Base-by-base conservation (phyloP, 2,888 invertebrate species). In the Diploptera punctata region DNA sequence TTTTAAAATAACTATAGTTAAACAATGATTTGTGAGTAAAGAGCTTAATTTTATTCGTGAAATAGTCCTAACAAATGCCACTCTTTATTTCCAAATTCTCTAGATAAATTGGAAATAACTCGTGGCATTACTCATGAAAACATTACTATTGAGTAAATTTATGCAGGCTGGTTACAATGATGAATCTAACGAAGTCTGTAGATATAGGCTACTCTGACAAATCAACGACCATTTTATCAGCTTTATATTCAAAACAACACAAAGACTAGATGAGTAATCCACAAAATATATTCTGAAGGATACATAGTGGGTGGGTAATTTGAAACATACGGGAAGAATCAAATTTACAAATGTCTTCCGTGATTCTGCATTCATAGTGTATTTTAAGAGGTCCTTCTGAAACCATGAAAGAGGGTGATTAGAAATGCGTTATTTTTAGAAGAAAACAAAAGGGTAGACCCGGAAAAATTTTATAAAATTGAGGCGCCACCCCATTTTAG, bases 401-500 rank as follows among this genome's bases (percentile, higher is more conserved):
- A 24, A 4, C 13, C 21, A 21, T 4, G 7, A 3, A 4, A 21
- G 5, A 52, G 19, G 0, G 38, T 13, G 5, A 24, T 52, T 52
- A 52, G 13, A 24, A 19, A 52, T 1, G 7, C 3, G n/a, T 24
- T 24, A 52, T 52, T 52, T 52, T 52, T 52, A 52, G 16, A 13
- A 21, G 5, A 52, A 52, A 24, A 9, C 24, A 52, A 52, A n/a
- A 52, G 2, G 24, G 21, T 38, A 21, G 13, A 52, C 52, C 52
- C 52, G 52, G 52, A 52, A 52, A 52, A 52, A 24, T 10, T 52
- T 52, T 52, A 24, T 52, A 24, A 52, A 52, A 9, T 7, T 24
- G 21, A 1, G 52, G 52, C 52, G 52, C 21, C 24, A 52, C 52
- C 52, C 52, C 52, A 52, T 52, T 52, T 52, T 52, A 52, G 52